Evolutionary conservation across 1,140 invertebrate genomes (phyloP).

Genomic region (Drosophila gunungcola): DNA sequence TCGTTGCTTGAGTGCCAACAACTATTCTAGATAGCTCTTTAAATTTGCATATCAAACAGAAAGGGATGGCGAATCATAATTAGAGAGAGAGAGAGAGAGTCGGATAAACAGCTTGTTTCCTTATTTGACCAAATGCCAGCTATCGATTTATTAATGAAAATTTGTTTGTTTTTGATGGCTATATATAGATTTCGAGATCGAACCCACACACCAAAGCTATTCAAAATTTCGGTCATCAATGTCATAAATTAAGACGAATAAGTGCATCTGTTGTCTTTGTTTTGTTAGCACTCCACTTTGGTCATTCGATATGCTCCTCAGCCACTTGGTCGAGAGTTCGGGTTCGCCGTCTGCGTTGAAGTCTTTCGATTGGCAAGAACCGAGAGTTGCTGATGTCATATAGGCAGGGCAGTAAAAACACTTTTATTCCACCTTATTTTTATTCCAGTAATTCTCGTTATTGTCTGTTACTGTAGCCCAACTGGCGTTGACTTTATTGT

Average conservation of each 20-base stretch:
- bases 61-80: conserved; percentile 19
- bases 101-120: conserved; percentile 48
- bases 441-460: conserved; percentile 41
- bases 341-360: conserved; percentile 73
- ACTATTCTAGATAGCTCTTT: conserved; percentile 62
- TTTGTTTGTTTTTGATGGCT: conserved; percentile 37
- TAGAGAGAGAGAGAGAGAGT: conserved; percentile 30
- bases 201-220: conserved; percentile 60
- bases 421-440: conserved; percentile 42
- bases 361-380: conserved; percentile 69
- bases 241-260: conserved; percentile 74
- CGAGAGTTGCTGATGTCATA: conserved; percentile 65
- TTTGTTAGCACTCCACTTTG: conserved; percentile 31
- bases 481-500: conserved; percentile 76
- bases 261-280: conserved; percentile 59
- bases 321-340: conserved; percentile 30
- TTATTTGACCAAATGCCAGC: conserved; percentile 66
- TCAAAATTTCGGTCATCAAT: conserved; percentile 64
- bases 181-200: conserved; percentile 51
- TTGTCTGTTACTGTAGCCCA: conserved; percentile 17
- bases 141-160: conserved; percentile 78
- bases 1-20: conserved; percentile 41
- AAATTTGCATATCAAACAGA: conserved; percentile 66
- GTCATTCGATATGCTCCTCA: conserved; percentile 39
- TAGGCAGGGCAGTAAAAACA: conserved; percentile 41